Evolutionary conservation across 2,888 invertebrate species (phyloP).

Genomic region (Coleophora flavipennella): DNA sequence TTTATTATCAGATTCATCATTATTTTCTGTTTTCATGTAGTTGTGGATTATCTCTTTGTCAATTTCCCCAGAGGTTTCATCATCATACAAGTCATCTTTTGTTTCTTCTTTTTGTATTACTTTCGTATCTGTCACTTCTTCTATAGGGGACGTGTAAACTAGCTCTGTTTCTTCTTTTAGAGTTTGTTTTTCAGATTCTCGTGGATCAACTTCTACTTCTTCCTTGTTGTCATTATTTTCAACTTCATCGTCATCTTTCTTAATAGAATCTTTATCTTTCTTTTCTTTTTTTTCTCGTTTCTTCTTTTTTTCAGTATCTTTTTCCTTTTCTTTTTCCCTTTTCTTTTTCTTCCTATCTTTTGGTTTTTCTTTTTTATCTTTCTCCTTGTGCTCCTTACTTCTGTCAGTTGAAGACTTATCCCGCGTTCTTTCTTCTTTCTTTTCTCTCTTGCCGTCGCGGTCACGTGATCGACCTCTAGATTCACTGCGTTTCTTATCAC

Average conservation of each 20-base stretch:
- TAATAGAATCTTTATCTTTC: slow-evolving; percentile 59
- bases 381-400: slow-evolving; percentile 70
- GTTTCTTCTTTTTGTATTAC: slow-evolving; percentile 6
- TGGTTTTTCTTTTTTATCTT: slow-evolving; percentile 63
- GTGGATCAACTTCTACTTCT: slow-evolving; percentile 24
- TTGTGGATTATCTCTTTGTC: slow-evolving; percentile 73
- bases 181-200: slow-evolving; percentile 22
- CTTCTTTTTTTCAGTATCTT: slow-evolving; percentile 62
- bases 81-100: slow-evolving; percentile 64
- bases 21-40: slow-evolving; percentile 60
- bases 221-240: slow-evolving; percentile 37
- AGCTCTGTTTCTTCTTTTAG: slow-evolving; percentile 19
- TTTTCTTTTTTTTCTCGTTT: slow-evolving; percentile 72
- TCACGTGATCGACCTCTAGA: slow-evolving; percentile 62
- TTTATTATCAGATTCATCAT: slow-evolving; percentile 25
- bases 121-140: neutral
- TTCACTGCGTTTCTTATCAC: slow-evolving; percentile 59
- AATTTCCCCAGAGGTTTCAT: slow-evolving; percentile 65
- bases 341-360: slow-evolving; percentile 58
- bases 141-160: neutral
- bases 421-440: slow-evolving; percentile 60
- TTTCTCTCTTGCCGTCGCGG: slow-evolving; percentile 67
- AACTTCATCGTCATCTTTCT: slow-evolving; percentile 36
- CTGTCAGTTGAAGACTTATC: slow-evolving; percentile 59
- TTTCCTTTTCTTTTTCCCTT: slow-evolving; percentile 58